Base-by-base conservation (phyloP, 2,113 vertebrate species). In the Planiliza haematocheilus region DNA sequence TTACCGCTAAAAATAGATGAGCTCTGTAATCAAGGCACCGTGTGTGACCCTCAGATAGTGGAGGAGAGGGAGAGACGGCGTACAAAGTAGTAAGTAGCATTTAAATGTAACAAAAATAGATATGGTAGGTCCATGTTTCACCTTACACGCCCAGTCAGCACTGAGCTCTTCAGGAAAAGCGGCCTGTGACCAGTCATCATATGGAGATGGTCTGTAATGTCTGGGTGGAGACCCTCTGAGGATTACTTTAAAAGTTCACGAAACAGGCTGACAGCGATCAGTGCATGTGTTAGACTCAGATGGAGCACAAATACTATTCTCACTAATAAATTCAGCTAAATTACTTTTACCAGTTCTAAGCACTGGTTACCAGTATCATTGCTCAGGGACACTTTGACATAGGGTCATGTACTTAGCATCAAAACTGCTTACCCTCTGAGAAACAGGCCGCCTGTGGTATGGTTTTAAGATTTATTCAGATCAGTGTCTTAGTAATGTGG, bases 21-120 rank as follows among this genome's bases (percentile, higher is more conserved):
- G 48, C 71, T 80, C 87, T 90, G 8, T 91, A 90, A 91, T 89
- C 74, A 89, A 9, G 43, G 48, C 41, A 4, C 12, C 0, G 17
- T 61, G 68, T 64, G 73, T 77, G 67, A 68, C 18, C 49, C 46
- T 63, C 16, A 51, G 58, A 75, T 51, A 75, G 67, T 0, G 7
- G 18, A 18, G 36, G 42, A 61, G 21, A 46, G 8, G 6, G 16
- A 48, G 52, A 55, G 45, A 24, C 8, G 34, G 20, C 48, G 21
- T 36, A 17, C 55, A 58, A 61, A 41, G 45, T 7, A 70, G 49
- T 41, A 70, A 74, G 71, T 60, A 53, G 53, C 66, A 80, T 70
- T 86, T 88, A 71, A 58, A 85, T 55, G 21, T 21, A 36, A 69
- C 72, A 20, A 37, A 82, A 87, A 84, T 83, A 84, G 73, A 53